These are phyloP conservation scores for Cossypha niveicapilla DNA, from an alignment of 2,797 vertebrate genomes.

Conservation along the genomic window DNA sequence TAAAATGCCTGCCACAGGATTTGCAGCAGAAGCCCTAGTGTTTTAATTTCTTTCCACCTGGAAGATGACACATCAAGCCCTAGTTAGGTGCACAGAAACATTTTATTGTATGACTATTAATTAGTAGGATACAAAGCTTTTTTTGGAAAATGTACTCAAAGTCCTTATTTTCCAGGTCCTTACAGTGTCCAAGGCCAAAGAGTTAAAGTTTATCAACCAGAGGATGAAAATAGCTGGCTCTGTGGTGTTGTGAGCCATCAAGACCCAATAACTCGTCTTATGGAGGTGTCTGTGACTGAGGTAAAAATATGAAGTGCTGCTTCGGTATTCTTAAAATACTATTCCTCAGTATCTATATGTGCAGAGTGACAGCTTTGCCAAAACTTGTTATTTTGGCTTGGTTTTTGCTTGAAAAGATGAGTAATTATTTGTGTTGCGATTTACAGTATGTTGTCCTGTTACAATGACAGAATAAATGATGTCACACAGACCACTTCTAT, in stretches of 20 bases:
- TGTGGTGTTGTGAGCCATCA: slow-evolving; percentile 89
- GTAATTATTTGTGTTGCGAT: not conserved
- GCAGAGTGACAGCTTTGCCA: not conserved
- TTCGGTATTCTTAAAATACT: not conserved
- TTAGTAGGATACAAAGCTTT: not conserved
- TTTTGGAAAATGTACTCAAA: slow-evolving; percentile 6
- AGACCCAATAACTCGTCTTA: slow-evolving; percentile 89
- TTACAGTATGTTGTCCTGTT: not conserved
- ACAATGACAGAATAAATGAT: not conserved
- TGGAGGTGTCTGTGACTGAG: slow-evolving; percentile 93
- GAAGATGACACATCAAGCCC: not conserved
- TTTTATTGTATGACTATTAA: not conserved
- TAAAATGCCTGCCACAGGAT: not conserved
- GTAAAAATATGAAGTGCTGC: slow-evolving; percentile 67
- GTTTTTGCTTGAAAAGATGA: not conserved
- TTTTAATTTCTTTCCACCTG: not conserved
- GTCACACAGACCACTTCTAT: not conserved
- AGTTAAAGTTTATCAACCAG: slow-evolving; percentile 94
- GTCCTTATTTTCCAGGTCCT: slow-evolving; percentile 79
- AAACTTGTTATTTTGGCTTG: not conserved
- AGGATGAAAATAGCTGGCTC: slow-evolving; percentile 90
- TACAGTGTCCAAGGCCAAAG: slow-evolving; percentile 93
- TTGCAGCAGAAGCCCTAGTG: not conserved
- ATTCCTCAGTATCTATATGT: not conserved
- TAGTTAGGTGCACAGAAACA: not conserved